These are phyloP conservation scores for Lates japonicus DNA, from an alignment of 2,797 vertebrate genomes.

Conservation along the genomic window DNA sequence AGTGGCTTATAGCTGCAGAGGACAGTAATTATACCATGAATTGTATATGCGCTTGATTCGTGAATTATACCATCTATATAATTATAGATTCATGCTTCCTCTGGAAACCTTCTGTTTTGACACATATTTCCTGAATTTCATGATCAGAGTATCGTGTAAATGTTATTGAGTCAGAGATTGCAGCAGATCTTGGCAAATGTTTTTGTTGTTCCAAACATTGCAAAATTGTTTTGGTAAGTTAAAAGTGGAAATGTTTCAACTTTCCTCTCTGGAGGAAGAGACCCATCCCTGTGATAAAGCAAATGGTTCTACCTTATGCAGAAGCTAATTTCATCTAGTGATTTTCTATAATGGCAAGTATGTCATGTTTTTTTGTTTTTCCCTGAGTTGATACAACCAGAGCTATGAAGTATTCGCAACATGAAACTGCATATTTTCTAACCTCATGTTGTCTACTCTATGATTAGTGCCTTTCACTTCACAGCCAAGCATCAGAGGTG, in stretches of 20 bases:
- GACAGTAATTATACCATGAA: constrained; percentile 84
- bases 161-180: constrained; percentile 67
- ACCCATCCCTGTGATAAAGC: constrained; percentile 16
- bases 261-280: constrained; percentile 15
- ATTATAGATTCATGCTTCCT: constrained; percentile 81
- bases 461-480: constrained; percentile 55
- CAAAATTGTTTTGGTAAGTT: constrained; percentile 71
- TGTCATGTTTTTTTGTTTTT: background rate
- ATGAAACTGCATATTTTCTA: constrained; percentile 59
- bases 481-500: constrained; percentile 62
- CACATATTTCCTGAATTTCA: constrained; percentile 71
- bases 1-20: constrained; percentile 81
- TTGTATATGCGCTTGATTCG: constrained; percentile 81
- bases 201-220: constrained; percentile 64
- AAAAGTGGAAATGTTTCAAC: constrained; percentile 52
- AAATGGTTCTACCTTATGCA: constrained; percentile 25
- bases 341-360: constrained; percentile 42
- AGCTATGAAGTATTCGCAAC: constrained; percentile 32
- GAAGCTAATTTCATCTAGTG: constrained; percentile 6
- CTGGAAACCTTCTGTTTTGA: constrained; percentile 80
- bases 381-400: constrained; percentile 4
- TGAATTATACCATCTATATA: constrained; percentile 82
- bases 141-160: constrained; percentile 68
- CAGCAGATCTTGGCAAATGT: constrained; percentile 60
- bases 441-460: constrained; percentile 46